Conservation (phyloP, 2,888 invertebrate species). For the Villa cingulata region DNA sequence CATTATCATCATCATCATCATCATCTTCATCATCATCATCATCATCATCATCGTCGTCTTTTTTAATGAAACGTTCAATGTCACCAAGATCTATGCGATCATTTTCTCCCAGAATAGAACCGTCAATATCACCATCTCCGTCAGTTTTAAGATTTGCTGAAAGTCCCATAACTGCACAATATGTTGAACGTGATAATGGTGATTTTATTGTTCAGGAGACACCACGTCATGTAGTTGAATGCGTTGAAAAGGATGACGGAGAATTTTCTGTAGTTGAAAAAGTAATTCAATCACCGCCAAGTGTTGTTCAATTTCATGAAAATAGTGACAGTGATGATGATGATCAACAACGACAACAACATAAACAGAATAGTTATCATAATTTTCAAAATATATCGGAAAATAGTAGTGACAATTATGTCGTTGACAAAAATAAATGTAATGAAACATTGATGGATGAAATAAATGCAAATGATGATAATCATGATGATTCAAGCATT, state of each 20-base stretch:
- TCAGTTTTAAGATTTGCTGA: slow-evolving; percentile 30
- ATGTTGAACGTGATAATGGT: slow-evolving; percentile 33
- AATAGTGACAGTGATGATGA: slow-evolving; percentile 7
- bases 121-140: slow-evolving; percentile 19
- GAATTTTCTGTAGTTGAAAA: slow-evolving; percentile 37
- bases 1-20: background rate
- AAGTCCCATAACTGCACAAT: slow-evolving; percentile 28
- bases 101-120: slow-evolving; percentile 3
- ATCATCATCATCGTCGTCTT: slow-evolving; percentile 6
- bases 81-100: background rate
- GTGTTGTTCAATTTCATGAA: slow-evolving; percentile 28
- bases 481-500: background rate
- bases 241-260: slow-evolving; percentile 34
- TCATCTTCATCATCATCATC: slow-evolving; percentile 6
- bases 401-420: slow-evolving; percentile 2
- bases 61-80: background rate
- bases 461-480: background rate
- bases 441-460: background rate
- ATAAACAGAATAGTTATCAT: slow-evolving; percentile 11
- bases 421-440: background rate
- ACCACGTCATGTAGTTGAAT: slow-evolving; percentile 34
- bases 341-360: slow-evolving; percentile 2
- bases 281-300: slow-evolving; percentile 33
- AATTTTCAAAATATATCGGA: slow-evolving; percentile 1
- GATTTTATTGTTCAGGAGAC: slow-evolving; percentile 35